These are phyloP conservation scores for Characodon lateralis DNA, from an alignment of 2,797 vertebrate genomes.

Conservation along the genomic window DNA sequence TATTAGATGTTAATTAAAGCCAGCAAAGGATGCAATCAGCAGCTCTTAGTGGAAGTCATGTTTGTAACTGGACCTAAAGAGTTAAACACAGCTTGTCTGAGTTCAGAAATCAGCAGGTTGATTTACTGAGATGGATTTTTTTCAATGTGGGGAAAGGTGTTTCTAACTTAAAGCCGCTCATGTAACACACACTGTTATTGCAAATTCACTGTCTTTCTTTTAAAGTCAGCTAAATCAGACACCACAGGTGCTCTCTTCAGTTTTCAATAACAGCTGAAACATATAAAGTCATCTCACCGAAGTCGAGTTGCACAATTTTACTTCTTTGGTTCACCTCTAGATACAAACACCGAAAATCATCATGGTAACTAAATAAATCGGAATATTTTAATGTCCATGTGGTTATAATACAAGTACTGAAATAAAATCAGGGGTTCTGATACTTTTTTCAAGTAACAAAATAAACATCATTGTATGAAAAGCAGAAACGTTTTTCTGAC, in stretches of 20 bases:
- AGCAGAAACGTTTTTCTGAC: conserved; percentile 18
- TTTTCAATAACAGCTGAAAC: not conserved
- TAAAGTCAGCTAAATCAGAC: not conserved
- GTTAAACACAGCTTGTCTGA: not conserved
- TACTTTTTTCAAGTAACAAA: not conserved
- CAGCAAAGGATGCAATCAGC: not conserved
- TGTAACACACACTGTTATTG: not conserved
- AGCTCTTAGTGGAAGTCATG: not conserved
- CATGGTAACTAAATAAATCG: not conserved
- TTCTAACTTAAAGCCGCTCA: not conserved
- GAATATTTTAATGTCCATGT: not conserved
- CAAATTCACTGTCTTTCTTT: not conserved
- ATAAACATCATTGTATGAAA: not conserved
- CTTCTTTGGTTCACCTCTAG: not conserved
- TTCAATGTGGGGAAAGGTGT: not conserved
- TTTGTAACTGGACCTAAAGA: not conserved
- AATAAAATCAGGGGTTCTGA: not conserved
- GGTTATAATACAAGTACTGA: not conserved
- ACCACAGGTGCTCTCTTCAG: not conserved
- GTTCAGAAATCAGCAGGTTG: not conserved
- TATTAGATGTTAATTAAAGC: not conserved
- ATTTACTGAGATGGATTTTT: not conserved
- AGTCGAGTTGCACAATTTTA: not conserved
- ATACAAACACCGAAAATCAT: not conserved
- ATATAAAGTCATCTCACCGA: not conserved